phyloP scores from a whole-genome alignment of 1,140 invertebrate genomes.

The Aphis craccivora region DNA sequence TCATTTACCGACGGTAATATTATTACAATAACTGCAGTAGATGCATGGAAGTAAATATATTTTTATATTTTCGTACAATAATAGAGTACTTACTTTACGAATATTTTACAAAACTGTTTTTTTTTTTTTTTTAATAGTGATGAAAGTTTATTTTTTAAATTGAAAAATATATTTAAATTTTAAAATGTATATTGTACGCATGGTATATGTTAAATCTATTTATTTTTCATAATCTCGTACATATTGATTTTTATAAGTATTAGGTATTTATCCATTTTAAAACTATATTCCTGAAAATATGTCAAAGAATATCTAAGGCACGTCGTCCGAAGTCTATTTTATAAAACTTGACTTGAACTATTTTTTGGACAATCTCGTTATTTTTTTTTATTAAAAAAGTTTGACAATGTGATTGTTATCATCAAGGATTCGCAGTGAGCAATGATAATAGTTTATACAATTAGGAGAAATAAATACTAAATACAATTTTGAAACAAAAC shows the following conservation, averaged over 20 bases:
- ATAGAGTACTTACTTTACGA: background rate
- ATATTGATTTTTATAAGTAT: background rate
- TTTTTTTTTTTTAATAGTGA: background rate
- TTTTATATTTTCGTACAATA: too few species aligned
- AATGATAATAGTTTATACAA: background rate
- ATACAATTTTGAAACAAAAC: constrained; percentile 31
- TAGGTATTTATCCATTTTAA: background rate
- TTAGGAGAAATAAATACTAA: background rate
- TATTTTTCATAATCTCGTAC: background rate
- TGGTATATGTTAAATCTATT: background rate
- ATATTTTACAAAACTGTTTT: background rate
- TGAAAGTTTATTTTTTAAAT: background rate
- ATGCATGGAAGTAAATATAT: background rate
- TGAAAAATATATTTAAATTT: background rate
- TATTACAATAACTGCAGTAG: background rate
- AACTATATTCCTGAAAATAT: too few species aligned
- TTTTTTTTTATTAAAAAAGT: too few species aligned
- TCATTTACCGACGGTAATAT: background rate
- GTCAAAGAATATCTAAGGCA: too few species aligned
- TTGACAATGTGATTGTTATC: too few species aligned
- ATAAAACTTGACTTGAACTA: too few species aligned
- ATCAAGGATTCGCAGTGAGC: background rate
- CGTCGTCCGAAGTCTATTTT: too few species aligned
- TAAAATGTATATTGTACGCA: background rate
- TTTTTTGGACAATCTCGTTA: too few species aligned